These are phyloP conservation scores for Bubo scandiacus DNA, from an alignment of 2,113 vertebrate species.

Conservation along the genomic window DNA sequence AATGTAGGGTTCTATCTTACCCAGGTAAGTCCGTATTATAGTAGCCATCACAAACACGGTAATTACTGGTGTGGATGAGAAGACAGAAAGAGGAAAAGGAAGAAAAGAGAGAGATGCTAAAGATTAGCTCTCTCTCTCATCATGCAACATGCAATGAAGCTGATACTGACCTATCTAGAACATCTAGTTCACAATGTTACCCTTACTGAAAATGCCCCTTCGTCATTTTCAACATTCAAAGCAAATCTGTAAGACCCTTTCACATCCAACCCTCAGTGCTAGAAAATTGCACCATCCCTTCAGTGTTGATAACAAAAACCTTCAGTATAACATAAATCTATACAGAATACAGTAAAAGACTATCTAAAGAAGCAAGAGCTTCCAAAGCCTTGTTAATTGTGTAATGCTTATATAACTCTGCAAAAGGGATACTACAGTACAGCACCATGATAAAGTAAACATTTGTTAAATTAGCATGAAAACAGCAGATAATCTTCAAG, in stretches of 20 bases:
- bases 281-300: constrained; percentile 48
- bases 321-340: not conserved
- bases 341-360: constrained; percentile 36
- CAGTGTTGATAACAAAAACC: constrained; percentile 29
- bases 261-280: constrained; percentile 51
- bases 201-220: constrained; percentile 61
- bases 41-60: constrained; percentile 99
- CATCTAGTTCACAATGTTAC: constrained; percentile 58
- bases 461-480: constrained; percentile 74
- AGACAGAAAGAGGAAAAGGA: constrained; percentile 83
- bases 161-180: constrained; percentile 74
- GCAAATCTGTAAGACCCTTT: constrained; percentile 56
- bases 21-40: constrained; percentile 99
- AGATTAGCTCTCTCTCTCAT: constrained; percentile 89
- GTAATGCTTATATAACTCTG: constrained; percentile 37
- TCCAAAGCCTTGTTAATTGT: constrained; percentile 50
- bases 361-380: constrained; percentile 50
- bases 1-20: constrained; percentile 93
- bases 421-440: constrained; percentile 46
- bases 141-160: constrained; percentile 93
- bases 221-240: constrained; percentile 54
- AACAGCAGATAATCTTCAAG: constrained; percentile 77
- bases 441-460: constrained; percentile 66
- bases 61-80: constrained; percentile 97
- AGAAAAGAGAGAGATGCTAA: constrained; percentile 90